Evolutionary conservation across 2,113 vertebrate genomes (phyloP).

Genomic region (Tamias sibiricus): DNA sequence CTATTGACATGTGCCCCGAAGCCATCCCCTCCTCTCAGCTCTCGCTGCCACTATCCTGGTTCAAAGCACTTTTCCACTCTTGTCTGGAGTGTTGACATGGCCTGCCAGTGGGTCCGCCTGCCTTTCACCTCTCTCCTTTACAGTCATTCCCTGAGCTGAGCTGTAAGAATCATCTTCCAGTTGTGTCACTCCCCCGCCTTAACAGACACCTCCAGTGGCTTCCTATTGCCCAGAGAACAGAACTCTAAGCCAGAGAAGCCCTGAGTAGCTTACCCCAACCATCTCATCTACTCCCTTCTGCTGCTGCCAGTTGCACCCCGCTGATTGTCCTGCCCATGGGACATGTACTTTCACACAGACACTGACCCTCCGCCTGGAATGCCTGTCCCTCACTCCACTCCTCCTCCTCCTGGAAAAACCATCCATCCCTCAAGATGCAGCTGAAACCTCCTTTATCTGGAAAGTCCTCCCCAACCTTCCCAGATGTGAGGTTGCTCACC

Average conservation of each 20-base stretch:
- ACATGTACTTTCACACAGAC: background rate
- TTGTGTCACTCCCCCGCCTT: background rate
- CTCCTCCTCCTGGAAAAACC: background rate
- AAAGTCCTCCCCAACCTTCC: background rate
- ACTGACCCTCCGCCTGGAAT: background rate
- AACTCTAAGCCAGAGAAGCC: background rate
- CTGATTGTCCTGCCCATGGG: background rate
- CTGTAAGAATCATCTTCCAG: background rate
- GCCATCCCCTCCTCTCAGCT: background rate
- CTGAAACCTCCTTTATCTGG: background rate
- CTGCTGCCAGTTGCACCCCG: rapidly evolving
- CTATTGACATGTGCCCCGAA: background rate
- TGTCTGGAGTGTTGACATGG: background rate
- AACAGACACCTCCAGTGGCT: background rate
- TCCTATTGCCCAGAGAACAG: background rate
- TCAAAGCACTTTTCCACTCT: background rate
- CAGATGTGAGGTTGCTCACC: background rate
- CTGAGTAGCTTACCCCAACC: background rate
- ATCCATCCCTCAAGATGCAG: background rate
- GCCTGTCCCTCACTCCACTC: background rate
- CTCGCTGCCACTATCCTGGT: background rate
- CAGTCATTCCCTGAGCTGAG: background rate
- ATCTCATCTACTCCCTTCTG: background rate
- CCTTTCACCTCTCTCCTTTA: background rate
- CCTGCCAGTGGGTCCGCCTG: background rate